phyloP scores from a whole-genome alignment of 2,113 vertebrate genomes.

The Syrmaticus mikado region DNA sequence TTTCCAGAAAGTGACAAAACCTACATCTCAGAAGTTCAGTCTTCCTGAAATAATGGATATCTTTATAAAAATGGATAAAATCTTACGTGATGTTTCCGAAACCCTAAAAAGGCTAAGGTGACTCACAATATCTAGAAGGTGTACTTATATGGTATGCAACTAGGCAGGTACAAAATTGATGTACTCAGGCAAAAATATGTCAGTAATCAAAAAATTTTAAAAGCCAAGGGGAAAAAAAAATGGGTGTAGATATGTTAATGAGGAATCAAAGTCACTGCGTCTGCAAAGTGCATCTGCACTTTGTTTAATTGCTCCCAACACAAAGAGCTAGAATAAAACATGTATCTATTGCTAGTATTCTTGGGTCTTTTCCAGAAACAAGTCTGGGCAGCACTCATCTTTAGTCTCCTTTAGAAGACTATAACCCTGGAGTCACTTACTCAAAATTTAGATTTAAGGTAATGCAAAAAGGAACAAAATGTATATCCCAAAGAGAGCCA shows the following conservation, averaged over 20 bases:
- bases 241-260: neutral
- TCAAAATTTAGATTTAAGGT: slow-evolving; percentile 14
- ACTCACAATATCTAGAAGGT: neutral
- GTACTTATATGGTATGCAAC: neutral
- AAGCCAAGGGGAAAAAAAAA: neutral
- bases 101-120: neutral
- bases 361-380: slow-evolving; percentile 23
- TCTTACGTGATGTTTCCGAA: neutral
- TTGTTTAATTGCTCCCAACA: neutral
- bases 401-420: slow-evolving; percentile 2
- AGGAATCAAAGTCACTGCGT: neutral
- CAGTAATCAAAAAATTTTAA: neutral
- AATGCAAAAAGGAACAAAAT: slow-evolving; percentile 8
- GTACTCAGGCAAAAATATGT: neutral
- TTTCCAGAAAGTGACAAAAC: neutral
- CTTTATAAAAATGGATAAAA: neutral
- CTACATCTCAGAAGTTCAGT: neutral
- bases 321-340: slow-evolving; percentile 6
- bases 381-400: neutral
- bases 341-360: neutral
- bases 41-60: neutral
- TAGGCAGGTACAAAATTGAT: neutral
- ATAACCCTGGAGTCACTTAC: slow-evolving; percentile 1
- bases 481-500: neutral
- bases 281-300: neutral